phyloP scores from a whole-genome alignment of 2,797 vertebrate genomes.

The Rhinogobio ventralis region DNA sequence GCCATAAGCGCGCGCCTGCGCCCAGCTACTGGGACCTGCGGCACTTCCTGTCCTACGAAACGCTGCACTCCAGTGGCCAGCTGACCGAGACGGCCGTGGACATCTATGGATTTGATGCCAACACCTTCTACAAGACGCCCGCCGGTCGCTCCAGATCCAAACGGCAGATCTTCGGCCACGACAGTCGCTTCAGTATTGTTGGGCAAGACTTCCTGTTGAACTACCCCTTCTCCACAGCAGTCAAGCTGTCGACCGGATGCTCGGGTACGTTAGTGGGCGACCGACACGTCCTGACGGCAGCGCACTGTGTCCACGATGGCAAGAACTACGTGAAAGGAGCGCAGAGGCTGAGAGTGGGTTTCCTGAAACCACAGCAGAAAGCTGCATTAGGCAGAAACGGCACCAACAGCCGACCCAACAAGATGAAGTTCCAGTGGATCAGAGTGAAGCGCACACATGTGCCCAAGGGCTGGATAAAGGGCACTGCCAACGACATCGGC shows the following conservation, averaged over 20 bases:
- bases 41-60: conserved; percentile 90
- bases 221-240: conserved; percentile 94
- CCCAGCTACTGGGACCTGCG: conserved; percentile 88
- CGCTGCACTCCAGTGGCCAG: conserved; percentile 87
- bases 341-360: conserved; percentile 94
- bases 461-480: conserved; percentile 98
- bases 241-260: conserved; percentile 96
- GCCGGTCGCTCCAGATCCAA: conserved; percentile 72
- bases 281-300: conserved; percentile 93
- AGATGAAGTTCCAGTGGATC: conserved; percentile 98
- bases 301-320: conserved; percentile 95
- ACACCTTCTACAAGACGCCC: conserved; percentile 35
- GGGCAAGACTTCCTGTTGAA: conserved; percentile 92
- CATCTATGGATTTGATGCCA: conserved; percentile 84
- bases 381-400: conserved; percentile 76
- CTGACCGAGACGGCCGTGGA: conserved; percentile 90
- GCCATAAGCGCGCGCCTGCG: conserved; percentile 84
- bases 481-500: conserved; percentile 93
- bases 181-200: conserved; percentile 93
- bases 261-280: conserved; percentile 93
- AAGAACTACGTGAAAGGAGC: conserved; percentile 97
- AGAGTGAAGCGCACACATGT: conserved; percentile 94
- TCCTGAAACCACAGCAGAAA: conserved; percentile 87
- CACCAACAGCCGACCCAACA: conserved; percentile 75
- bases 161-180: conserved; percentile 94